These are phyloP conservation scores for Episyrphus balteatus DNA, from an alignment of 1,140 invertebrate genomes.

Conservation along the genomic window DNA sequence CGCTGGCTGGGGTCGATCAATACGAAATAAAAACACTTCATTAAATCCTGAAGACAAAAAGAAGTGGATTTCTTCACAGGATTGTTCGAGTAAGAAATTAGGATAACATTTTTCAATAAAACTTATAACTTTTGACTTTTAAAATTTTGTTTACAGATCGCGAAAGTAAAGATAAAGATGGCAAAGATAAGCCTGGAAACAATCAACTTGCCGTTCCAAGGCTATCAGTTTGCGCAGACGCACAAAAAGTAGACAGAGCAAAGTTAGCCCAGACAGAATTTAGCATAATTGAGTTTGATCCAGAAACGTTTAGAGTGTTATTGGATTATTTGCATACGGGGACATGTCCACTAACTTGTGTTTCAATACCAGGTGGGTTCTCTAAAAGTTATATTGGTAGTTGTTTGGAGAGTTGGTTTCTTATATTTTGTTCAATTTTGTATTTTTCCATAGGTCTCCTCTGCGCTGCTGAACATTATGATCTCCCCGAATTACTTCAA, in stretches of 20 bases:
- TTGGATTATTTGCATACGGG: constrained; percentile 88
- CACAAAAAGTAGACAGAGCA: constrained; percentile 82
- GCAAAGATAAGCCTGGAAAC: constrained; percentile 59
- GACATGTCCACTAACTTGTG: constrained; percentile 80
- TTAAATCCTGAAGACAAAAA: constrained; percentile 76
- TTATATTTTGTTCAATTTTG: background rate
- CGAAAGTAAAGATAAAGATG: constrained; percentile 66
- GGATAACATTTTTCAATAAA: constrained; percentile 4
- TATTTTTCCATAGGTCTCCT: constrained; percentile 50
- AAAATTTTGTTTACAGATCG: constrained; percentile 45
- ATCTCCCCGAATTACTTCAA: constrained; percentile 81
- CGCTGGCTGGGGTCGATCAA: constrained; percentile 78
- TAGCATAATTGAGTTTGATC: constrained; percentile 89
- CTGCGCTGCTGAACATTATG: constrained; percentile 89
- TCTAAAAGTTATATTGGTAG: background rate
- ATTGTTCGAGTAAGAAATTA: constrained; percentile 67
- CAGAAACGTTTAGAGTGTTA: constrained; percentile 81
- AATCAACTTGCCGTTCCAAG: constrained; percentile 68
- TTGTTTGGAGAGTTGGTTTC: background rate
- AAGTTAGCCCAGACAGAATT: constrained; percentile 91
- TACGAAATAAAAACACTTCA: constrained; percentile 61
- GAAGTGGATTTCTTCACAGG: constrained; percentile 83
- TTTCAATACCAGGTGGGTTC: constrained; percentile 63
- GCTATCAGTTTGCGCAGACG: constrained; percentile 83
- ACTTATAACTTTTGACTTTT: background rate